phyloP scores from a whole-genome alignment of 2,113 vertebrate genomes.

The Pollimyrus isidori region DNA sequence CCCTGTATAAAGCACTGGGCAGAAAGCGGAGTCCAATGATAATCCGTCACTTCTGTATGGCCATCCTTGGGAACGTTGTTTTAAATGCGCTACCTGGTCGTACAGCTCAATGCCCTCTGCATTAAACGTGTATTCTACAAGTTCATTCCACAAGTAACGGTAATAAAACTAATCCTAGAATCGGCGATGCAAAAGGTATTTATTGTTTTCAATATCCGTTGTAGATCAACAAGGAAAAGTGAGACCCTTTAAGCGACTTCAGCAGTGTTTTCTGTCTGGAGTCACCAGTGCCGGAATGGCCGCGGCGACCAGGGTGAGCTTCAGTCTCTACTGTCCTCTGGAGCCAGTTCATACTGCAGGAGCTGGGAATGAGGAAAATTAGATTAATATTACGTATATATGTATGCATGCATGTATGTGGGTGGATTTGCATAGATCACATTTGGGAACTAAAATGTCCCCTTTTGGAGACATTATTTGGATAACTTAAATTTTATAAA shows the following conservation, averaged over 20 bases:
- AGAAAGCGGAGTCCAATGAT: not conserved
- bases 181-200: not conserved
- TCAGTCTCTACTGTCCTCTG: conserved; percentile 66
- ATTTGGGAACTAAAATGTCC: too few species aligned
- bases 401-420: too few species aligned
- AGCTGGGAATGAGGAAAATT: conserved; percentile 60
- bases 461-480: too few species aligned
- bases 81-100: not conserved
- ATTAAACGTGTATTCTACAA: not conserved
- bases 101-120: not conserved
- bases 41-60: not conserved
- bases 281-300: not conserved
- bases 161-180: not conserved
- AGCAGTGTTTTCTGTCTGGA: not conserved
- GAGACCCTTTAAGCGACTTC: not conserved
- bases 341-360: conserved; percentile 73
- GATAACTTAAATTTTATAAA: too few species aligned
- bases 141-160: not conserved
- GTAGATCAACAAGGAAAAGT: not conserved
- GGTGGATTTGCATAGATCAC: too few species aligned
- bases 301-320: conserved; percentile 23
- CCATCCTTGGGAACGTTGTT: not conserved
- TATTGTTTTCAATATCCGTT: not conserved
- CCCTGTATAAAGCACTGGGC: not conserved
- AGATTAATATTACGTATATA: too few species aligned